These are phyloP conservation scores for Spea hammondii DNA, from an alignment of 2,797 vertebrate species.

Conservation along the genomic window DNA sequence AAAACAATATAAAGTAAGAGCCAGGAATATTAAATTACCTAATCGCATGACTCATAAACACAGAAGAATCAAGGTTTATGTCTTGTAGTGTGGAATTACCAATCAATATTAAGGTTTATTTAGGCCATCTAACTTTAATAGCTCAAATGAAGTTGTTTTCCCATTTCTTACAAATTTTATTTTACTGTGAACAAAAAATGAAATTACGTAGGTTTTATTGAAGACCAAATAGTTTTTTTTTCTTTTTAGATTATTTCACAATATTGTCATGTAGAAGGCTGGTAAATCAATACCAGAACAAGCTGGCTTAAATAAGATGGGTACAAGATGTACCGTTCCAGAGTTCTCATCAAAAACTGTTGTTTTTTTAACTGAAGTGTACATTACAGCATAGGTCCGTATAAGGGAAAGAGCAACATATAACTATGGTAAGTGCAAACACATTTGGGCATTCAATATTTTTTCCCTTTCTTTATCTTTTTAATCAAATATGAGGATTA, in stretches of 20 bases:
- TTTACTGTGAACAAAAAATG: constrained; percentile 27
- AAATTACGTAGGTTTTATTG: constrained; percentile 26
- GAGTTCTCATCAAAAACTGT: background rate
- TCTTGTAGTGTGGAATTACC: constrained; percentile 36
- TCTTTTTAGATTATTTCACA: constrained; percentile 30
- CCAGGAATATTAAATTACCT: constrained; percentile 64
- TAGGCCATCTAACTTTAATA: constrained; percentile 38
- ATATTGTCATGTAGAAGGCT: constrained; percentile 41
- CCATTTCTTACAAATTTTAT: constrained; percentile 43
- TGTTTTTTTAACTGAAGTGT: too few relatives aligned
- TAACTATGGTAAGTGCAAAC: too few relatives aligned
- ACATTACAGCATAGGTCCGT: too few relatives aligned
- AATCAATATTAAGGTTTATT: constrained; percentile 49
- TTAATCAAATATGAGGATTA: too few relatives aligned
- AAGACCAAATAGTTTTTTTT: constrained; percentile 28
- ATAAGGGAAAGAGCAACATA: too few relatives aligned
- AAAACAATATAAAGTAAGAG: constrained; percentile 61
- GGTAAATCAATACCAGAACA: constrained; percentile 28
- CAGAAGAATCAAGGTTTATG: constrained; percentile 42
- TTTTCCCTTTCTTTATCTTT: too few relatives aligned
- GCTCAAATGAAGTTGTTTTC: constrained; percentile 45
- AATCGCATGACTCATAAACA: constrained; percentile 60
- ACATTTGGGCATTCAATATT: too few relatives aligned
- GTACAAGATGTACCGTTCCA: background rate
- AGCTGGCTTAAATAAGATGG: constrained; percentile 13